A percentile compares a stretch with the other conserved stretches of the same genome.
phyloP scores from a whole-genome alignment of 1,140 invertebrate genomes.

The Euura saliciscinereae region DNA sequence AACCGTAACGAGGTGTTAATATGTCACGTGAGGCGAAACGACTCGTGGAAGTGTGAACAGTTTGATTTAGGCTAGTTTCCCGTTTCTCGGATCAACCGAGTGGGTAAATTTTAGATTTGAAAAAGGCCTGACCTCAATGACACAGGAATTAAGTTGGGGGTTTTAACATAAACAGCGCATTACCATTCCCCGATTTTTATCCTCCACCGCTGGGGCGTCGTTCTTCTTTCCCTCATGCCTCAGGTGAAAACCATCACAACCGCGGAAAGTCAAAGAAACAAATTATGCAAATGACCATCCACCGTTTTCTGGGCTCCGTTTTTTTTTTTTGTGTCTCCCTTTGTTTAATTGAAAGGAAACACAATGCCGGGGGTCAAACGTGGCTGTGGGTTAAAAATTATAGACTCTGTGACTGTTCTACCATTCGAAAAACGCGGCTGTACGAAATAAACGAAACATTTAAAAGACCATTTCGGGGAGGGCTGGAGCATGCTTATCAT shows the following conservation, averaged over 20 bases:
- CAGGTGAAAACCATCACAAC: too few relatives aligned
- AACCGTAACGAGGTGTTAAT: slow-evolving; percentile 49
- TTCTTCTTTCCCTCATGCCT: too few relatives aligned
- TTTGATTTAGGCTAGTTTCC: slow-evolving; percentile 10
- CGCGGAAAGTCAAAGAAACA: background rate
- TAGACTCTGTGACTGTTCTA: background rate
- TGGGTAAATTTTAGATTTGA: too few relatives aligned
- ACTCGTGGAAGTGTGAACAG: background rate
- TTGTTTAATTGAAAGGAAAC: background rate
- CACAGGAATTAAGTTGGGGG: background rate
- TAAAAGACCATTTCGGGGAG: background rate
- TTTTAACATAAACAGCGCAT: background rate
- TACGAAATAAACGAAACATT: background rate
- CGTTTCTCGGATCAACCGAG: background rate
- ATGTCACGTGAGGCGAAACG: slow-evolving; percentile 11
- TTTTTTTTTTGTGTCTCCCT: background rate
- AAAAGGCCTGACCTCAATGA: too few relatives aligned
- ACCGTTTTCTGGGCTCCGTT: too few relatives aligned
- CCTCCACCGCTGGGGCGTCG: too few relatives aligned
- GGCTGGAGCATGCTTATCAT: background rate
- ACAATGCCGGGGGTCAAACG: background rate
- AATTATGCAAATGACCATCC: background rate
- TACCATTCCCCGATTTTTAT: background rate
- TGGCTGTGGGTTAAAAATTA: background rate
- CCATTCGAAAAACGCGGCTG: background rate